Evolutionary conservation across 1,140 invertebrate species (phyloP), one percentile per base, ranked within the genome.

Genomic region (Pseudomyrmex pallidus): DNA sequence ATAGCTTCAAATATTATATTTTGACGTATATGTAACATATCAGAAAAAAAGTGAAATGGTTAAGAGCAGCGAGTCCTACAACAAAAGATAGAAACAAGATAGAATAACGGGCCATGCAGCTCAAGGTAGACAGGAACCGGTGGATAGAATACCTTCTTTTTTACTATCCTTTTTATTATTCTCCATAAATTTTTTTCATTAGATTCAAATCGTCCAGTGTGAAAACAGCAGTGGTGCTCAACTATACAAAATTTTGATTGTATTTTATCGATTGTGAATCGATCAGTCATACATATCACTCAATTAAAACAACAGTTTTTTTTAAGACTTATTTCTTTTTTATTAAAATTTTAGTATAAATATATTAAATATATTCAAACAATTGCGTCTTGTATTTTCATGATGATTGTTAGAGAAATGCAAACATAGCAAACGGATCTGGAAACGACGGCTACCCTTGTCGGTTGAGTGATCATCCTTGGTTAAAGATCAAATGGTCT

Each of bases 51-150:
- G 9, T 35, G 3, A 5, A 44, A 22, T 48, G 44, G 44, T 35
- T 5, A 50, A 13, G 20, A 70, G n/a, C 70, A 56, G n/a, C 50
- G 66, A 85, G 77, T 85, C 85, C 9, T 57, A 62, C 35, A 67
- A 17, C 2, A 70, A 84, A 85, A 87, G 63, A 72, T 78, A 17
- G 44, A 20, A 78, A 70, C 59, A 13, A 10, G 52, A 54, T 50
- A 84, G 56, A 52, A 83, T 86, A 90, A 64, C 25, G 83, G 73
- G 82, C 76, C 86, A 86, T 35, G 35, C 85, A 70, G 89, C 78
- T 91, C 90, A 89, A 90, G 90, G 90, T 90, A 88, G 88, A 90
- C 89, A 85, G 83, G 84, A 85, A 89, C 80, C 86, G 88, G 88
- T 90, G 66, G 66, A 85, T 86, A 88, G 82, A 87, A 90, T 88